phyloP scores from a whole-genome alignment of 1,140 invertebrate species.

The Philopotamus ludificatus region DNA sequence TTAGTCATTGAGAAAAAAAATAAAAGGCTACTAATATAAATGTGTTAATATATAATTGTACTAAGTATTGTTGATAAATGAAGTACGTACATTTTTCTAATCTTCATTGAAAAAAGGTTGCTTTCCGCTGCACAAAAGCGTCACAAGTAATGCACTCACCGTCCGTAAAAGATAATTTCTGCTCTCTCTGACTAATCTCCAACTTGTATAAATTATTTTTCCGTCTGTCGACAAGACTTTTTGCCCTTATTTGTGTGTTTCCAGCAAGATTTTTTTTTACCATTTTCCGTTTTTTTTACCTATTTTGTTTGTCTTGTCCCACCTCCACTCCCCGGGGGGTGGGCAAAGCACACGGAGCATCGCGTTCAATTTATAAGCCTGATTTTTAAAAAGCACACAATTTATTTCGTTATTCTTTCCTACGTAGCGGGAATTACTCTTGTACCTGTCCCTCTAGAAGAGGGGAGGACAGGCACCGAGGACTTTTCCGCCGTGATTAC shows the following conservation, averaged over 20 bases:
- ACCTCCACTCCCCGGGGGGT: constrained; percentile 10
- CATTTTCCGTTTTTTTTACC: constrained; percentile 33
- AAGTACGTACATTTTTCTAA: background rate
- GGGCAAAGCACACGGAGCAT: constrained; percentile 35
- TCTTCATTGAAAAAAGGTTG: constrained; percentile 2
- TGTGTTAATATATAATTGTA: too few species aligned
- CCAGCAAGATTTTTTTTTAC: constrained; percentile 24
- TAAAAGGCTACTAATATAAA: background rate
- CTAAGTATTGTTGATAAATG: background rate
- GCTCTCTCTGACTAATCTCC: constrained; percentile 34
- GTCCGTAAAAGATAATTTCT: constrained; percentile 36
- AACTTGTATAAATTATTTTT: constrained; percentile 41
- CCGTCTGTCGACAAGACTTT: constrained; percentile 33
- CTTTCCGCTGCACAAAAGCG: constrained; percentile 15
- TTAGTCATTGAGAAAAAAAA: background rate
- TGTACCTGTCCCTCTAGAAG: constrained; percentile 25
- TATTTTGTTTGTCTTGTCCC: constrained; percentile 40
- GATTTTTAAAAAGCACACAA: constrained; percentile 43
- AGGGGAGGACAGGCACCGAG: constrained; percentile 3
- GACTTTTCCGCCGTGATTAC: constrained; percentile 29
- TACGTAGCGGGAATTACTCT: constrained; percentile 32
- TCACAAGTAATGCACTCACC: constrained; percentile 33
- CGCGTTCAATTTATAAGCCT: constrained; percentile 42
- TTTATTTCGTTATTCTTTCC: constrained; percentile 42
- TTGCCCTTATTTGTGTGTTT: constrained; percentile 26